Percentiles rank a stretch among this genome's conserved stretches.
Conservation (phyloP, 2,113 vertebrate genomes). For the Aramus guarauna region DNA sequence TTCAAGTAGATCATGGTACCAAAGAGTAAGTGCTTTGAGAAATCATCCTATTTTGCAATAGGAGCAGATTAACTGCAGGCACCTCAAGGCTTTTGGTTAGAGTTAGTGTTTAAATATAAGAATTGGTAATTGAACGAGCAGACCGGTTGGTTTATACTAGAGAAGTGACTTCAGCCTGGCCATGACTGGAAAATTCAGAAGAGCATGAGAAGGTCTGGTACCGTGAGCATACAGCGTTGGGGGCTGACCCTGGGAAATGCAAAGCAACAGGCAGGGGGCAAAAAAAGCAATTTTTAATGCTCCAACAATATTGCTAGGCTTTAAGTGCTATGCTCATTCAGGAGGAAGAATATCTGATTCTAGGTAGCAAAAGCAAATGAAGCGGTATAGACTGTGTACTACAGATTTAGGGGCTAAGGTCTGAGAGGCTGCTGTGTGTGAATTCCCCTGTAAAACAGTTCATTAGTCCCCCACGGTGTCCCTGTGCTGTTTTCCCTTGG, state of each 20-base stretch:
- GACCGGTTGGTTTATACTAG: background rate
- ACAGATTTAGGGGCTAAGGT: background rate
- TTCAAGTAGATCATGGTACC: background rate
- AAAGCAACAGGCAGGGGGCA: background rate
- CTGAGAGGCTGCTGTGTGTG: background rate
- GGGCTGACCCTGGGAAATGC: background rate
- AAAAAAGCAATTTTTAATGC: background rate
- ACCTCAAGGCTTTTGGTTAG: background rate
- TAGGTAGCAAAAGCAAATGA: background rate
- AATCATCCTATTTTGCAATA: background rate
- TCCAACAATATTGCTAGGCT: background rate
- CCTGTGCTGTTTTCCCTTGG: background rate
- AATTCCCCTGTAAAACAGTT: background rate
- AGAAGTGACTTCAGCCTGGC: background rate
- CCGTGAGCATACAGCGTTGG: background rate
- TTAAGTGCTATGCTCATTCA: background rate
- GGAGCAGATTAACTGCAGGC: background rate
- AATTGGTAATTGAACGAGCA: background rate
- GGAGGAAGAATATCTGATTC: background rate
- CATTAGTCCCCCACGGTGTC: background rate
- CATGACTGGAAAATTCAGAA: background rate
- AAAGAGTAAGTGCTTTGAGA: background rate
- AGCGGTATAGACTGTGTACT: background rate
- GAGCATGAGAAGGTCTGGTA: background rate
- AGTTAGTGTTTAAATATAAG: background rate